A percentile compares a stretch with the other conserved stretches of the same genome.
Conservation (phyloP, 2,113 vertebrate genomes). For the Enhydra lutris region DNA sequence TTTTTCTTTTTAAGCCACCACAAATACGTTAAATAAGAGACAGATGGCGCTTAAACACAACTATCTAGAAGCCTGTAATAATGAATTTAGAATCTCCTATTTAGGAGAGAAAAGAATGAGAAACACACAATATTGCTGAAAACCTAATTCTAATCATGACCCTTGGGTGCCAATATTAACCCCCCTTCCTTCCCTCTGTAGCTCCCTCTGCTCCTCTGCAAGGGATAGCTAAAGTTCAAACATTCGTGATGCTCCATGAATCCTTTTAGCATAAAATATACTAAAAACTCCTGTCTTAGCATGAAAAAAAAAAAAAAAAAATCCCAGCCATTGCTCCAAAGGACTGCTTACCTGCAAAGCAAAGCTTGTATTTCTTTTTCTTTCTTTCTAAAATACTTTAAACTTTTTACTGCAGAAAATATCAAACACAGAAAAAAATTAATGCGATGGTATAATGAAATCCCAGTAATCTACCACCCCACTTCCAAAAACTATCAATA, state of each 20-base stretch:
- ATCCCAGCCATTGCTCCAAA: neutral
- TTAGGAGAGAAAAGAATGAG: neutral
- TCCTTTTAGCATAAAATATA: neutral
- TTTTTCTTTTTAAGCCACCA: neutral
- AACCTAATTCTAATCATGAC: no score
- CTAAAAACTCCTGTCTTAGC: neutral
- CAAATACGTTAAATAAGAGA: neutral
- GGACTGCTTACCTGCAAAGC: fast-evolving
- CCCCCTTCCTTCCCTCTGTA: neutral
- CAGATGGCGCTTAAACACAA: neutral
- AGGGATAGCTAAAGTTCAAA: neutral
- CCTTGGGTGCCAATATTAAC: neutral
- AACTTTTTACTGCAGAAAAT: neutral
- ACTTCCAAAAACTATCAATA: fast-evolving
- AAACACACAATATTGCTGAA: neutral
- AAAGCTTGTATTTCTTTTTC: neutral
- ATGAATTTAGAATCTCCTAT: neutral
- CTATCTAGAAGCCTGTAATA: neutral
- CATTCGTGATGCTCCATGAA: fast-evolving
- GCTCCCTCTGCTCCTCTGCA: neutral
- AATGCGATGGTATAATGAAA: neutral
- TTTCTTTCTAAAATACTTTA: neutral
- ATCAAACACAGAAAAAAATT: neutral
- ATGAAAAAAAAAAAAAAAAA: neutral
- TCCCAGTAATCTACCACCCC: no score